phyloP scores from a whole-genome alignment of 2,888 invertebrate genomes.

The Heliconius sara region DNA sequence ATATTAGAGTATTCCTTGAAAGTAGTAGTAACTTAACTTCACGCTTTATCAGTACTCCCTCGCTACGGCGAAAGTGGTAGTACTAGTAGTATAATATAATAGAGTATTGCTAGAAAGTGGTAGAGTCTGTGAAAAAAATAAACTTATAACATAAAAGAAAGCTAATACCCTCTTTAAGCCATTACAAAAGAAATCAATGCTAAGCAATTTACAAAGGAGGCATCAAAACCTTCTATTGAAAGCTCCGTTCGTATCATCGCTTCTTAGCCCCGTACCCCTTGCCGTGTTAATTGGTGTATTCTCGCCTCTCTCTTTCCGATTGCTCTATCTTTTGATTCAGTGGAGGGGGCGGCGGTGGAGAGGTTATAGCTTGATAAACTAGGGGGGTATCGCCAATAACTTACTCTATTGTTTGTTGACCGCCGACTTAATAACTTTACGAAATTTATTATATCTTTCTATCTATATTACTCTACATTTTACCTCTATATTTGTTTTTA shows the following conservation, averaged over 20 bases:
- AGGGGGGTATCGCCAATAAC: constrained; percentile 81
- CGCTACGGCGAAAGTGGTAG: too few species aligned
- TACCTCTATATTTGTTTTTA: background rate
- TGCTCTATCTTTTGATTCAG: constrained; percentile 69
- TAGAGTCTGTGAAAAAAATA: background rate
- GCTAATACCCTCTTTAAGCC: constrained; percentile 15
- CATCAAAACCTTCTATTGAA: constrained; percentile 29
- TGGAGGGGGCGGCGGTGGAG: constrained; percentile 55
- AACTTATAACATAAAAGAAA: constrained; percentile 17
- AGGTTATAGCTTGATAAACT: constrained; percentile 68
- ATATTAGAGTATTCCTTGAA: background rate
- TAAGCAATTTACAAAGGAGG: constrained; percentile 33
- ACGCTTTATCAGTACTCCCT: too few species aligned
- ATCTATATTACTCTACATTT: constrained; percentile 71
- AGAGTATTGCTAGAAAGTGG: background rate
- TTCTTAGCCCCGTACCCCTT: constrained; percentile 55
- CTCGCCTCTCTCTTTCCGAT: constrained; percentile 77
- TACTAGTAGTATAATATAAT: background rate
- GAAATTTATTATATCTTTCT: constrained; percentile 81
- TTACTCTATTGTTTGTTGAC: constrained; percentile 81
- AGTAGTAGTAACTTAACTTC: too few species aligned
- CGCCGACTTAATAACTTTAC: constrained; percentile 82
- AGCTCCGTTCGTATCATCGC: constrained; percentile 26
- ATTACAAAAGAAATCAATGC: constrained; percentile 25
- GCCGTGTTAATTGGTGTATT: constrained; percentile 76